These are phyloP conservation scores for Nothobranchius kuhntae DNA, from an alignment of 2,113 vertebrate genomes.

Conservation along the genomic window DNA sequence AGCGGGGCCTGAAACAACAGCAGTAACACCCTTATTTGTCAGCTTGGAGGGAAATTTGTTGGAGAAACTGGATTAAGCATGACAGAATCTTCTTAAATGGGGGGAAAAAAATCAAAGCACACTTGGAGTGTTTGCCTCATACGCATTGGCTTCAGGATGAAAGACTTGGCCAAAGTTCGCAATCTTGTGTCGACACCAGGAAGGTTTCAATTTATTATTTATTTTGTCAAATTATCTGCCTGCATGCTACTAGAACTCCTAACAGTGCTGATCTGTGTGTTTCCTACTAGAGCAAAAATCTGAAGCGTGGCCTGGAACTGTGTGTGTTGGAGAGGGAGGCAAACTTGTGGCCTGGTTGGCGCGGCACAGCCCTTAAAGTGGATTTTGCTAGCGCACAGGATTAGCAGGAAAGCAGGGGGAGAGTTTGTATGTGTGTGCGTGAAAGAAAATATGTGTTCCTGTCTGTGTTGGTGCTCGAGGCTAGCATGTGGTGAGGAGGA, in stretches of 20 bases:
- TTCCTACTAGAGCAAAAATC: slow-evolving; percentile 54
- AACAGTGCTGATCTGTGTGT: slow-evolving; percentile 57
- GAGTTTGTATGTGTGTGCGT: slow-evolving; percentile 39
- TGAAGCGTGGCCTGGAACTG: slow-evolving; percentile 62
- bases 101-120: slow-evolving; percentile 72
- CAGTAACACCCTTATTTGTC: slow-evolving; percentile 52
- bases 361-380: slow-evolving; percentile 65
- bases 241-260: slow-evolving; percentile 60
- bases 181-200: slow-evolving; percentile 64
- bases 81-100: slow-evolving; percentile 74
- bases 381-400: slow-evolving; percentile 71
- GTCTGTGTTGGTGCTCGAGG: slow-evolving; percentile 64
- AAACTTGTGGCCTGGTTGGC: slow-evolving; percentile 72
- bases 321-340: slow-evolving; percentile 61
- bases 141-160: slow-evolving; percentile 74
- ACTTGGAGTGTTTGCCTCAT: slow-evolving; percentile 70
- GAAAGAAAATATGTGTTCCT: slow-evolving; percentile 38
- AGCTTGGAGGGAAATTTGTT: slow-evolving; percentile 67
- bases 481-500: slow-evolving; percentile 64
- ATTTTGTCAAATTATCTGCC: slow-evolving; percentile 66
- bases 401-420: slow-evolving; percentile 62
- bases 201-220: slow-evolving; percentile 43
- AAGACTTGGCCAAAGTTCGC: slow-evolving; percentile 71
- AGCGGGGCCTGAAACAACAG: slow-evolving; percentile 44
- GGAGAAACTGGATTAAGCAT: slow-evolving; percentile 76